Base-by-base conservation (phyloP, 1,140 invertebrate species). In the Cylas formicarius region DNA sequence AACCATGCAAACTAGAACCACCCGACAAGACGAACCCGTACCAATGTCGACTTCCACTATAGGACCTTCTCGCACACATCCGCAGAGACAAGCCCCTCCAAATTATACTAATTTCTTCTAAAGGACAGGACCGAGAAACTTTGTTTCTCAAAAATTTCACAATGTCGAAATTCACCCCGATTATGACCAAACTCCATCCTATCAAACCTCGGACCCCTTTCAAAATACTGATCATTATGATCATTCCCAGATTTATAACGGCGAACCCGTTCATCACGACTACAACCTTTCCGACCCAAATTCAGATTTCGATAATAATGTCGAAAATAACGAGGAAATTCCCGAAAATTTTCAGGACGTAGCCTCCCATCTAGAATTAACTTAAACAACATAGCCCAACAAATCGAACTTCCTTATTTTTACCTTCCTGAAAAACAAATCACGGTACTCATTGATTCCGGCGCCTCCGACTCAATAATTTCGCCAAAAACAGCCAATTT, bases 331-430 rank as follows among this genome's bases (percentile, higher is more conserved):
- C 13, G 13, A 5, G 7, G 33, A 18, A 35, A 35, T 8, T 35
- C 13, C 16, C 10, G 38, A 40, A 40, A 40, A 40, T 40, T 40
- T 40, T 40, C 13, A 8, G 5, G 13, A 40, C 5, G 4, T 19
- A 14, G 38, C 38, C 38, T 28, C 26, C 3, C 3, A 4, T 9
- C 38, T 10, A 13, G 26, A 29, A 19, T 40, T 13, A 14, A 40
- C 38, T 14, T 40, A 40, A 40, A 40, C 20, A 40, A 40, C 31
- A 17, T 40, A 19, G 16, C 16, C 3, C 4, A 18, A 29, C 24
- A 19, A 18, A 27, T 19, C 3, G 26, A 40, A 28, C 14, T 40
- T 6, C 38, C 38, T 4, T 40, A 40, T 14, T 16, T 40, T 16
- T 40, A 28, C 9, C 17, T 40, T 6, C 8, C 5, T 14, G 4